These are phyloP conservation scores for Notothenia rossii DNA, from an alignment of 2,113 vertebrate genomes.

Conservation along the genomic window DNA sequence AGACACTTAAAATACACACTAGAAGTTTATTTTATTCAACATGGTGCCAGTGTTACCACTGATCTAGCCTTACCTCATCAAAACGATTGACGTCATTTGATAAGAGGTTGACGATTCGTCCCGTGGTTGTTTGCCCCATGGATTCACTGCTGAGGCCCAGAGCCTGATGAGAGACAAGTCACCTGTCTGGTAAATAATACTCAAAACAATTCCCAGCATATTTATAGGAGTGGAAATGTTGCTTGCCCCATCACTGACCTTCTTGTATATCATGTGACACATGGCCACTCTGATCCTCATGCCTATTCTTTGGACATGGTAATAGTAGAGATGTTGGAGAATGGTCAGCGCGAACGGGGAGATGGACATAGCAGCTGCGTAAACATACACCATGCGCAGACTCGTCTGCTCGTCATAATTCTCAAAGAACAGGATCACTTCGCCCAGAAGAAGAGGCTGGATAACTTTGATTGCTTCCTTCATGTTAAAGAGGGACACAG, in stretches of 20 bases:
- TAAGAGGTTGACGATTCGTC: slow-evolving; percentile 95
- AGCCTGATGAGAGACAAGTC: slow-evolving; percentile 79
- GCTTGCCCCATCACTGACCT: slow-evolving; percentile 81
- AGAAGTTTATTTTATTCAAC: too few relatives aligned
- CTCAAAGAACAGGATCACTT: slow-evolving; percentile 91
- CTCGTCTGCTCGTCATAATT: slow-evolving; percentile 43
- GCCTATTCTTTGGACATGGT: slow-evolving; percentile 88
- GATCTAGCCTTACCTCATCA: slow-evolving; percentile 86
- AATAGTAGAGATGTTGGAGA: slow-evolving; percentile 92
- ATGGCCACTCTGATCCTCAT: slow-evolving; percentile 93
- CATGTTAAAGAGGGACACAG: background rate
- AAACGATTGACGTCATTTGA: slow-evolving; percentile 96
- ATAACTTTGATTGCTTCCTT: slow-evolving; percentile 88
- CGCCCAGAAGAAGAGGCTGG: slow-evolving; percentile 91
- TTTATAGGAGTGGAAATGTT: background rate
- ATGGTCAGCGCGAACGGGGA: slow-evolving; percentile 85
- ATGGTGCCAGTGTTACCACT: background rate
- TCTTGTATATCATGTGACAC: slow-evolving; percentile 95
- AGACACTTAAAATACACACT: too few relatives aligned
- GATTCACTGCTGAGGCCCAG: slow-evolving; percentile 89
- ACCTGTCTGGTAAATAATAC: background rate
- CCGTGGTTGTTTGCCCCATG: slow-evolving; percentile 92
- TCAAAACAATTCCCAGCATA: background rate
- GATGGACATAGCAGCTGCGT: slow-evolving; percentile 83
- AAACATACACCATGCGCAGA: slow-evolving; percentile 79